Evolutionary conservation across 2,888 invertebrate species (phyloP), one percentile per base, ranked within the genome.

Genomic region (Lutraria lutraria): DNA sequence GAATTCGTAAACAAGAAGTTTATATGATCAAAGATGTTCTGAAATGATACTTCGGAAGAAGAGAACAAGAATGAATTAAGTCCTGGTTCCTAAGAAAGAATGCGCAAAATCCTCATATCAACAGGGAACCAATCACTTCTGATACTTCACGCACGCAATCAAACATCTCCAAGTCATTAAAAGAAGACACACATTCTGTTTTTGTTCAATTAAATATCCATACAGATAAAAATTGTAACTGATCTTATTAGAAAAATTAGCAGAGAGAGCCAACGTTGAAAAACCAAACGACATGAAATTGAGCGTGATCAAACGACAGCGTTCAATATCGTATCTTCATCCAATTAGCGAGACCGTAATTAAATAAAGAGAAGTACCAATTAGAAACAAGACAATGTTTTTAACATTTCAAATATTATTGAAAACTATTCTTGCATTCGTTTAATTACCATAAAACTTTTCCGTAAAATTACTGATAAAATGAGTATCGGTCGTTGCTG

Each of bases 381-480:
- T 89, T 89, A 87, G 88, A 88, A 89, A 87, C 86, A 90, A 85
- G 85, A 83, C 88, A 81, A 81, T 87, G 87, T 85, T 82, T 87
- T 89, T 89, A 87, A 87, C 88, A 82, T 91, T 91, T 91, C 86
- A 88, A 76, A 81, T 83, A 81, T 89, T 82, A 85, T 86, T 88
- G 89, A 89, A 83, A 81, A 86, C 91, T 86, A 68, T 81, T 83
- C 86, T 81, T 76, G 88, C 89, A 87, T 88, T 88, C 89, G 88
- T 79, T 88, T 89, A 89, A 91, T 91, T 89, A 92, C 86, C 82
- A 90, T 92, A 90, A 92, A 92, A 90, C 86, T 90, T 83, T 85
- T 86, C 81, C 88, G 88, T 85, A 81, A 89, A 92, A 92, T 92
- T 90, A 90, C 89, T 53, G 89, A 52, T 85, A 86, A 90, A 92